Conservation (phyloP, 2,113 vertebrate species). For the Pholis gunnellus region DNA sequence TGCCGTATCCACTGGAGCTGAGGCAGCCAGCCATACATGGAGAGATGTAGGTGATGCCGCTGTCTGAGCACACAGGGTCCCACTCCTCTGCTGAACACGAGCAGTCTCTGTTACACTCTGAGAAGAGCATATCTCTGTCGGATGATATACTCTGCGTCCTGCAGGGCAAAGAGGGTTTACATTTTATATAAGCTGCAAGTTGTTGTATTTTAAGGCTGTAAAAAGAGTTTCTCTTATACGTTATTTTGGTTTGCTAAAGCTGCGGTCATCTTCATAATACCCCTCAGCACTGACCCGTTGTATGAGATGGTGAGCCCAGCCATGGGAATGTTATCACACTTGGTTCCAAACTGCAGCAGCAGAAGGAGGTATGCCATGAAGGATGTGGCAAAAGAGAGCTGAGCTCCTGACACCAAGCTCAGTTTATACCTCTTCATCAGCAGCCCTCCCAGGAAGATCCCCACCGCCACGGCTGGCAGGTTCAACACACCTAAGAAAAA, state of each 20-base stretch:
- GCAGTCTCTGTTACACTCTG: slow-evolving; percentile 89
- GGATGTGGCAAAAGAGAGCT: slow-evolving; percentile 82
- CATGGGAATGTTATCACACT: slow-evolving; percentile 87
- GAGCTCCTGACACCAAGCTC: slow-evolving; percentile 82
- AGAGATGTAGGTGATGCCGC: slow-evolving; percentile 89
- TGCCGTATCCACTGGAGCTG: slow-evolving; percentile 78
- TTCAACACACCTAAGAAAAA: slow-evolving; percentile 82
- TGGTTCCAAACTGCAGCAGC: slow-evolving; percentile 79
- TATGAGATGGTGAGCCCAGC: slow-evolving; percentile 92
- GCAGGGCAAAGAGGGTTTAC: not conserved
- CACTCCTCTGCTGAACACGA: slow-evolving; percentile 86
- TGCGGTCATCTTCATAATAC: not conserved
- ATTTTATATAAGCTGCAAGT: not conserved
- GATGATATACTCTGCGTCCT: slow-evolving; percentile 73
- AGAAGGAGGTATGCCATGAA: slow-evolving; percentile 66
- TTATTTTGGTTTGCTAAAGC: not conserved
- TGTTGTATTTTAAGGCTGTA: not conserved
- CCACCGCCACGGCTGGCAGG: slow-evolving; percentile 84
- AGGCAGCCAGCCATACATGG: slow-evolving; percentile 91
- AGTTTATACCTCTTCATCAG: slow-evolving; percentile 91
- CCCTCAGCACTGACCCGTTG: slow-evolving; percentile 83
- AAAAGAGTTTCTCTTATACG: not conserved
- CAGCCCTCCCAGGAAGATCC: slow-evolving; percentile 90
- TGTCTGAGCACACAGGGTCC: slow-evolving; percentile 93
- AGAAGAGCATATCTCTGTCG: slow-evolving; percentile 74